phyloP scores from a whole-genome alignment of 2,797 vertebrate species.

The Euthynnus affinis region DNA sequence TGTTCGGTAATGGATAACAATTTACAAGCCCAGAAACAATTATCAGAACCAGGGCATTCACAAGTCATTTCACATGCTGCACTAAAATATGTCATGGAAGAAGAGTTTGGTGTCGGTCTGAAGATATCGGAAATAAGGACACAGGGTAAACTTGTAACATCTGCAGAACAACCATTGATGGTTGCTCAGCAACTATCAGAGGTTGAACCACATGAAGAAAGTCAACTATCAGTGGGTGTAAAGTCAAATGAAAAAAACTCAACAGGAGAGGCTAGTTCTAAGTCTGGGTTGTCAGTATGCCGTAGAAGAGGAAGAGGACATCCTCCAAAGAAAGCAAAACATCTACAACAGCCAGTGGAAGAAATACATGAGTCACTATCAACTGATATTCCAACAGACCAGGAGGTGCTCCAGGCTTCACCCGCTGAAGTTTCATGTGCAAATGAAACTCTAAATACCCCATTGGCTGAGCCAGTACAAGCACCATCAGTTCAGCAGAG shows the following conservation, averaged over 20 bases:
- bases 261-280: background rate
- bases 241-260: background rate
- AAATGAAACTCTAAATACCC: background rate
- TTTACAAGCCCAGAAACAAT: constrained; percentile 18
- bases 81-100: constrained; percentile 13
- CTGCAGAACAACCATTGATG: background rate
- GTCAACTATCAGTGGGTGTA: background rate
- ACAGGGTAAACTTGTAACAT: background rate
- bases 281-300: background rate
- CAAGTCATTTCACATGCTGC: constrained; percentile 38
- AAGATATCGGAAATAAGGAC: constrained; percentile 16
- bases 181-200: constrained; percentile 1
- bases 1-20: background rate
- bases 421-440: background rate
- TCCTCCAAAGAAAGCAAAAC: constrained; percentile 51
- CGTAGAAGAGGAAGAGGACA: constrained; percentile 62
- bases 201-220: constrained; percentile 1
- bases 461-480: constrained; percentile 8
- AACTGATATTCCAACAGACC: background rate
- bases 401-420: background rate
- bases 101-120: constrained; percentile 20
- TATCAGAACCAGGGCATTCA: constrained; percentile 25
- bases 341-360: background rate
- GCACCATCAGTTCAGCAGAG: constrained; percentile 11
- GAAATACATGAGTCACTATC: background rate